Evolutionary conservation across 2,888 invertebrate genomes (phyloP), one percentile per base, ranked within the genome.

Genomic region (Amphimallon solstitiale): DNA sequence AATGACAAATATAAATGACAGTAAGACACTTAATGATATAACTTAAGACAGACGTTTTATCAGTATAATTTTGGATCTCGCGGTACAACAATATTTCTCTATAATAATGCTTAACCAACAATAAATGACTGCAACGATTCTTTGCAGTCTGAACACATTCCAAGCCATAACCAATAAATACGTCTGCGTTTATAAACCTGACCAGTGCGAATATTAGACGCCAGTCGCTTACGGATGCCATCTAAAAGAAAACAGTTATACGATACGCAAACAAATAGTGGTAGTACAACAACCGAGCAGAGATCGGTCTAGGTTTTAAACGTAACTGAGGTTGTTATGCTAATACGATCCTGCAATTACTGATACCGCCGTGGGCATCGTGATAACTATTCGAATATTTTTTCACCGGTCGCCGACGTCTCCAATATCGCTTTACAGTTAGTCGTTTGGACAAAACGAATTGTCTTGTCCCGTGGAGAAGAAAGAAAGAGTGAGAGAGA

Each of bases 291-390:
- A 59, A 43, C 40, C 38, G 29, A 56, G 43, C 17, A 23, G 15
- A 59, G 15, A 43, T 59, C 56, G 56, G 56, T 34, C 29, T 29
- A 23, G 56, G 10, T 59, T 43, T 43, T 43, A 59, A n/a, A 59
- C 56, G 45, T 59, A 59, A 59, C 56, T 34, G 56, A 43, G 56
- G 56, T 59, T 59, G 56, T 43, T 59, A 59, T 59, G 56, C 56
- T 59, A 59, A 59, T 59, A 43, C 56, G 56, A 59, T 59, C 56
- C 45, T 59, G 56, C 56, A 59, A 59, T 59, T 59, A 59, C 56
- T 43, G 56, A 45, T 59, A 34, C 17, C 43, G 56, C 56, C 43
- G 15, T 12, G 15, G 56, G 56, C 45, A 15, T 29, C 17, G 29
- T 45, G 56, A 59, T 59, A 59, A 59, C 43, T 59, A 59, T 59